Evolutionary conservation across 2,888 invertebrate species (phyloP), one percentile per base, ranked within the genome.

Genomic region (Patella depressa): DNA sequence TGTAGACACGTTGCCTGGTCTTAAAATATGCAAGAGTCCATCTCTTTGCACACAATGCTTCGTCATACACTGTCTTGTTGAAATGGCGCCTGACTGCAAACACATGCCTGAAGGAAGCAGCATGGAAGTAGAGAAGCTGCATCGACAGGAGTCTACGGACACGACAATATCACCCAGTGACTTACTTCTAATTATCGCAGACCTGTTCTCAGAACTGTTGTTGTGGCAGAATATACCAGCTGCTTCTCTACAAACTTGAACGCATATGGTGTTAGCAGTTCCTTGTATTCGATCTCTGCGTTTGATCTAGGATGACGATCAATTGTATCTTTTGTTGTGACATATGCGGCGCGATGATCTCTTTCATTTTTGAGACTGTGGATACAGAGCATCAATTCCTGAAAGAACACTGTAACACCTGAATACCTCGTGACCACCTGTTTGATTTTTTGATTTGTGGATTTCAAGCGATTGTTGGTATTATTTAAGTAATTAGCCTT

Each of bases 381-480:
- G n/a, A 81, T 54, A 29, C 65, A 78, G 11, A 12, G 15, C 73
- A 80, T 29, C 54, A 81, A 74, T 5, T 78, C 79, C 72, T 57
- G 72, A 24, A 70, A 71, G 69, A 75, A 80, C 57, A 53, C 17
- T 17, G 55, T 72, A n/a, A 81, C 65, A 53, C 54, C 72, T 7
- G 57, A 53, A 29, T 69, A 54, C 54, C 74, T 76, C 45, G 53
- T 34, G 17, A 81, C 70, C 29, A 79, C 80, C 53, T 65, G 57
- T 24, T 75, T 80, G 14, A 80, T 14, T 19, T 74, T 79, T 71
- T 79, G 78, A 53, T 81, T 79, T 19, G 72, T 76, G 34, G 54
- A n/a, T 59, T 81, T 78, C 19, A 81, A 34, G 17, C 79, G n/a
- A 69, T 81, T 82, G 77, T 79, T 81, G 14, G 80, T 79, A 4